phyloP scores from a whole-genome alignment of 1,140 invertebrate genomes.

The Pinna nobilis region DNA sequence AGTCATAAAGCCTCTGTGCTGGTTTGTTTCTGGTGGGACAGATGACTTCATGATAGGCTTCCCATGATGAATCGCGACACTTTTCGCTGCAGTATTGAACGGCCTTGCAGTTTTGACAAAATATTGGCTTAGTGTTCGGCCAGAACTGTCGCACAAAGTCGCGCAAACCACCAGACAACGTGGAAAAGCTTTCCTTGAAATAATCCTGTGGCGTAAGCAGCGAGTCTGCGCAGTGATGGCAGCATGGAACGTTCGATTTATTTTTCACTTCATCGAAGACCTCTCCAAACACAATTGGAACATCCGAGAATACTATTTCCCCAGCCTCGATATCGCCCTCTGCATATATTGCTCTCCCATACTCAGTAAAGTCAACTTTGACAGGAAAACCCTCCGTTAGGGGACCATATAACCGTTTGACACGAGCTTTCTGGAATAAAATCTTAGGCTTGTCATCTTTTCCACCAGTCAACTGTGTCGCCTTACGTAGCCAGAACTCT shows the following conservation, averaged over 20 bases:
- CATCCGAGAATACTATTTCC: conserved; percentile 55
- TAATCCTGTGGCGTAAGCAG: conserved; percentile 58
- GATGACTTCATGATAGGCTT: conserved; percentile 60
- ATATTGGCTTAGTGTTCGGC: conserved; percentile 50
- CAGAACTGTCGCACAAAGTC: conserved; percentile 56
- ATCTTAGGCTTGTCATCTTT: conserved; percentile 57
- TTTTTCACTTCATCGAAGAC: conserved; percentile 39
- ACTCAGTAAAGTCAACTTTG: conserved; percentile 62
- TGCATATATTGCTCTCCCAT: conserved; percentile 62
- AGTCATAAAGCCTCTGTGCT: conserved; percentile 54
- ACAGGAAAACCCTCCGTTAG: conserved; percentile 61
- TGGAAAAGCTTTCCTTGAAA: conserved; percentile 52
- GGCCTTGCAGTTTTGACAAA: conserved; percentile 53
- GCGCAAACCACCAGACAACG: conserved; percentile 32
- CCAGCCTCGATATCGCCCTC: conserved; percentile 50
- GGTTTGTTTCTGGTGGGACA: conserved; percentile 60
- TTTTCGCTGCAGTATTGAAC: conserved; percentile 64
- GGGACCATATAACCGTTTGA: conserved; percentile 64
- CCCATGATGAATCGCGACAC: conserved; percentile 58
- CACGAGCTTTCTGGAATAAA: conserved; percentile 66
- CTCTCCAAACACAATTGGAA: conserved; percentile 54
- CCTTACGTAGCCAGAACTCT: conserved; percentile 69
- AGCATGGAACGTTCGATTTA: conserved; percentile 43
- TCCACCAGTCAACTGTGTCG: conserved; percentile 43
- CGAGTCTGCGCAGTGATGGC: conserved; percentile 61